Base-by-base conservation (phyloP, 2,888 invertebrate genomes). In the Lochmaea crataegi region DNA sequence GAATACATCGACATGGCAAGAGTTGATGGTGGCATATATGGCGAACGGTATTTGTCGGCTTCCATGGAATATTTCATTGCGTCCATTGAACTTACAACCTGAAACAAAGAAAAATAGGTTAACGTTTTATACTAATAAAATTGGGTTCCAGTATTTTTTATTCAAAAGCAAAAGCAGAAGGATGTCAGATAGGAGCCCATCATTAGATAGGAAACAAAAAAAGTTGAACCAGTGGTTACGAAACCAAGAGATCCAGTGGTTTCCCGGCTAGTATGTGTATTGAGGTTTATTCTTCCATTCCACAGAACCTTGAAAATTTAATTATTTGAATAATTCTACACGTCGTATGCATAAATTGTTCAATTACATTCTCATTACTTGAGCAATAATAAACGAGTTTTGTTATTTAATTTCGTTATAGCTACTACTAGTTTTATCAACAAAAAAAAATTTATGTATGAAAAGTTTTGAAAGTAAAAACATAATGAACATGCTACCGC, bases 11-110 rank as follows among this genome's bases (percentile, higher is more conserved):
- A 89, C 89, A 90, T 90, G 73, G 90, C 88, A n/a, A 90, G 84
- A n/a, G 89, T 89, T 56, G 89, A 89, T 2, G 90, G 90, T 1
- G 90, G 90, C 88, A 90, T 91, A 87, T 93, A 94, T 0, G 91
- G 88, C 26, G 92, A 91, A 68, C 94, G 89, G 85, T 94, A 94
- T 81, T 94, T 94, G 81, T 94, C 94, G 0, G 92, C 92, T 79
- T 93, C 93, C 88, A 93, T 90, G 11, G 93, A 92, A 84, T 94
- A 93, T 83, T 93, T 93, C 92, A 93, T 93, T 16, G 91, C 90
- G 83, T 94, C 94, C 93, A 94, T 93, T 76, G 93, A 90, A 65
- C 92, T 91, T 9, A 92, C 92, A 75, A 93, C 91, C 93, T 93
- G 90, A 1, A 90, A 90, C 61, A 73, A 75, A 67, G 14, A 7